Conservation (phyloP, 2,888 invertebrate genomes). For the Lasioglossum lativentre region DNA sequence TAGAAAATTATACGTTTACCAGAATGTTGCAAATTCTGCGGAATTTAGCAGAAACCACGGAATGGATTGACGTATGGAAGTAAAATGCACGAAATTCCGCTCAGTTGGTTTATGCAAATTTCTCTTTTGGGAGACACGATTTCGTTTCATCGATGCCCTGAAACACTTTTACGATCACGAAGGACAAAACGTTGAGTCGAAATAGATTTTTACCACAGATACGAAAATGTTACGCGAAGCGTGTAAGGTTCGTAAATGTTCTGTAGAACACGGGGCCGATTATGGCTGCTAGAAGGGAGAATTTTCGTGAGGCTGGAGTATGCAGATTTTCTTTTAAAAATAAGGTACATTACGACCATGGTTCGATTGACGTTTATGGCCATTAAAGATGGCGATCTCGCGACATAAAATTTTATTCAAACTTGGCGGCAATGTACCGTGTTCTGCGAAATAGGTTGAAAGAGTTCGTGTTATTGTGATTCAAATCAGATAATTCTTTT, state of each 20-base stretch:
- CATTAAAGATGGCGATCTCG: not conserved
- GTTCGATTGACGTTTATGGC: not conserved
- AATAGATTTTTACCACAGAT: not conserved
- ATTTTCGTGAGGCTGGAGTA: not conserved
- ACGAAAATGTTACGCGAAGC: not conserved
- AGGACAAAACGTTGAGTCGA: conserved; percentile 6
- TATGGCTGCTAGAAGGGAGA: not conserved
- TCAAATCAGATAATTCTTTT: no score
- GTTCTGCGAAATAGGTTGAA: not conserved
- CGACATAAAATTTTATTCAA: not conserved
- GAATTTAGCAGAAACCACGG: not conserved
- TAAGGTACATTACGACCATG: not conserved
- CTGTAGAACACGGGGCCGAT: not conserved
- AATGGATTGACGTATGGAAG: not conserved
- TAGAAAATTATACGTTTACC: conserved; percentile 6
- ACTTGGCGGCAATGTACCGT: not conserved
- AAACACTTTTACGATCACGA: not conserved
- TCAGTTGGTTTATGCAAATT: conserved; percentile 26
- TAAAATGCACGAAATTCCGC: conserved; percentile 19
- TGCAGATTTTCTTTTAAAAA: not conserved
- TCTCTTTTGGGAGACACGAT: conserved; percentile 21
- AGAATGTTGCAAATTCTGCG: not conserved
- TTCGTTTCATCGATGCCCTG: conserved; percentile 25
- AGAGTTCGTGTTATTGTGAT: no score
- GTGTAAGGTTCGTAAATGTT: not conserved